Conservation (phyloP, 2,113 vertebrate species). For the Onychostoma macrolepis region DNA sequence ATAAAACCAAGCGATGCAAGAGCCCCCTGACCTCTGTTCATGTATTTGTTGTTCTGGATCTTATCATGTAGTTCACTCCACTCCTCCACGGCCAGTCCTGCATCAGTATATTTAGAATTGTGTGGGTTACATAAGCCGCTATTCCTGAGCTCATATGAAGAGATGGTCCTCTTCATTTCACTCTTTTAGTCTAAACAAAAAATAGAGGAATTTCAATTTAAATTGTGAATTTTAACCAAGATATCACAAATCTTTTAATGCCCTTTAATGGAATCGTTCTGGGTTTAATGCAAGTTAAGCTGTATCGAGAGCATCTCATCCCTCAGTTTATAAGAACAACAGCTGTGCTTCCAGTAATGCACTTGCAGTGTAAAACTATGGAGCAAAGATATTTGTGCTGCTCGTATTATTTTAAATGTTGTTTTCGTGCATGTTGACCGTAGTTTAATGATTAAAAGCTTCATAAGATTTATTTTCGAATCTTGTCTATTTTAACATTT, state of each 20-base stretch:
- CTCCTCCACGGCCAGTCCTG: constrained; percentile 41
- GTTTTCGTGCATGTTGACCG: neutral
- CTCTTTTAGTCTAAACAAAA: constrained; percentile 3
- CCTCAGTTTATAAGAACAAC: neutral
- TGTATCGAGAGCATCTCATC: neutral
- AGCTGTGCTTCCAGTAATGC: neutral
- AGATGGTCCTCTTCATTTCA: constrained; percentile 13
- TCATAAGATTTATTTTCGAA: neutral
- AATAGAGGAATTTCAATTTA: neutral
- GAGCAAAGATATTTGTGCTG: neutral
- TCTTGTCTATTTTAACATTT: neutral
- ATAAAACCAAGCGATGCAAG: constrained; percentile 19
- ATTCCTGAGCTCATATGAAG: constrained; percentile 15
- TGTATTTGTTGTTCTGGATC: constrained; percentile 39
- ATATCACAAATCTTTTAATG: neutral
- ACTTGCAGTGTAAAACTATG: neutral
- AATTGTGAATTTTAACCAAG: neutral
- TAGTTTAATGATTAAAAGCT: neutral
- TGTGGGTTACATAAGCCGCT: constrained; percentile 37
- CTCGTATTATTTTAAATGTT: neutral
- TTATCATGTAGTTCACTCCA: constrained; percentile 33
- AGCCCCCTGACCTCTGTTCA: constrained; percentile 27
- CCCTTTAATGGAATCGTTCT: neutral
- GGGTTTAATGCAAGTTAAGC: neutral
- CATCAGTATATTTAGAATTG: constrained; percentile 42